Percentiles rank a stretch among this genome's conserved stretches.
phyloP scores from a whole-genome alignment of 2,113 vertebrate species.

The Notothenia rossii region DNA sequence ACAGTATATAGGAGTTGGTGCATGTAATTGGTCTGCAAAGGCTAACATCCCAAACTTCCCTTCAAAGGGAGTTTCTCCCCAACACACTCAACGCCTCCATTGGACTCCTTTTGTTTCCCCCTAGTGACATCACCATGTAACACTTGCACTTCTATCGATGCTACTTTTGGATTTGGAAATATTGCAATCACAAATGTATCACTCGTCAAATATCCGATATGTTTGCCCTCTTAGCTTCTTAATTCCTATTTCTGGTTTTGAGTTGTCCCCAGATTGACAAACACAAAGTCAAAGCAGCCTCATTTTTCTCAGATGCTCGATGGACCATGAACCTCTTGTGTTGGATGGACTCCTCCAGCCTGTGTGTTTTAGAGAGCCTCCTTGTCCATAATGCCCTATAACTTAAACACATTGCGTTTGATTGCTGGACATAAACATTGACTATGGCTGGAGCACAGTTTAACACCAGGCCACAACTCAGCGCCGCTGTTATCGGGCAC shows the following conservation, averaged over 20 bases:
- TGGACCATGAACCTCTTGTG: constrained; percentile 60
- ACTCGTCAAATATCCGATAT: too few relatives aligned
- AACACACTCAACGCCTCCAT: too few relatives aligned
- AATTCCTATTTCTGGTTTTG: neutral
- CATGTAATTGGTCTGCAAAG: too few relatives aligned
- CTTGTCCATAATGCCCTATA: constrained; percentile 80
- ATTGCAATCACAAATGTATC: too few relatives aligned
- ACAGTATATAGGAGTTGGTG: too few relatives aligned
- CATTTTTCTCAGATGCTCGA: constrained; percentile 54
- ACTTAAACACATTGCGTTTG: constrained; percentile 84
- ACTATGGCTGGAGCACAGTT: constrained; percentile 76
- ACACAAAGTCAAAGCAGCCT: constrained; percentile 14
- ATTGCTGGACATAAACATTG: constrained; percentile 86
- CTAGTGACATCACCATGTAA: too few relatives aligned
- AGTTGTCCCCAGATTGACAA: neutral
- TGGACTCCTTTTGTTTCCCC: too few relatives aligned
- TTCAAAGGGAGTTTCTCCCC: too few relatives aligned
- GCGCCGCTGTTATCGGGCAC: constrained; percentile 67
- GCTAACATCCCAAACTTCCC: too few relatives aligned
- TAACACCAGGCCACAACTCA: constrained; percentile 82
- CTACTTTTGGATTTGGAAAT: too few relatives aligned
- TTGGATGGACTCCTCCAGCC: constrained; percentile 39
- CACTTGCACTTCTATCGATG: too few relatives aligned
- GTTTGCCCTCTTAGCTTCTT: too few relatives aligned
- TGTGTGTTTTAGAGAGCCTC: constrained; percentile 69